Percentiles rank a stretch among this genome's conserved stretches.
These are phyloP conservation scores for Paguma larvata DNA, from an alignment of 2,797 vertebrate genomes.

Conservation along the genomic window DNA sequence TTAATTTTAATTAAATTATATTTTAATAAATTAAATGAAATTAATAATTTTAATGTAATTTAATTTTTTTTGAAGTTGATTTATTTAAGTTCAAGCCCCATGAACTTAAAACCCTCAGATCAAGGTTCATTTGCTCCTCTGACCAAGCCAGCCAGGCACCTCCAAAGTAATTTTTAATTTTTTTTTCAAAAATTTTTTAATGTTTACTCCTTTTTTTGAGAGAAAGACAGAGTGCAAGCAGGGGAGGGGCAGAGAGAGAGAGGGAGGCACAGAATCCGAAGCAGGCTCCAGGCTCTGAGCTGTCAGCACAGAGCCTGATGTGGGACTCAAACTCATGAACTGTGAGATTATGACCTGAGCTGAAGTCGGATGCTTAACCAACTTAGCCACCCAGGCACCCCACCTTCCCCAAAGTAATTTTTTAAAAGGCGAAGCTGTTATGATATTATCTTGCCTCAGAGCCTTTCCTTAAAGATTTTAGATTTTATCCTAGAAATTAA, in stretches of 20 bases:
- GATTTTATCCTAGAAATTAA: conserved; percentile 29
- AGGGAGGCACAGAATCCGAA: too few species aligned
- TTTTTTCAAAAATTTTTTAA: neutral
- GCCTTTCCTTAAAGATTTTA: neutral
- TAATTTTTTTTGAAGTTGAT: neutral
- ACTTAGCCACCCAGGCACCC: too few species aligned
- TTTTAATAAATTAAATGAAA: too few species aligned
- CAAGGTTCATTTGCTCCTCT: neutral
- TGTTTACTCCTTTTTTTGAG: neutral
- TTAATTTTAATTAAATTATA: too few species aligned
- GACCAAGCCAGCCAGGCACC: neutral
- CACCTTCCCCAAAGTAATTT: neutral
- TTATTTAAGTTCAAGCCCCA: neutral
- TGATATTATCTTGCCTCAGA: neutral
- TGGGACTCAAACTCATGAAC: too few species aligned
- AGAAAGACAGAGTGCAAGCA: neutral
- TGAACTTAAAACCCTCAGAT: neutral
- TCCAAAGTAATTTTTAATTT: neutral
- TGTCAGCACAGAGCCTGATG: neutral
- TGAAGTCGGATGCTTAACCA: too few species aligned
- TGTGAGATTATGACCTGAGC: too few species aligned
- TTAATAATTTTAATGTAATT: neutral
- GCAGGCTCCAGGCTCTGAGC: too few species aligned
- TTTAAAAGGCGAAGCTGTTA: neutral
- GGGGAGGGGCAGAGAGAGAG: neutral